phyloP scores from a whole-genome alignment of 2,113 vertebrate species.

The Glaucomys volans region DNA sequence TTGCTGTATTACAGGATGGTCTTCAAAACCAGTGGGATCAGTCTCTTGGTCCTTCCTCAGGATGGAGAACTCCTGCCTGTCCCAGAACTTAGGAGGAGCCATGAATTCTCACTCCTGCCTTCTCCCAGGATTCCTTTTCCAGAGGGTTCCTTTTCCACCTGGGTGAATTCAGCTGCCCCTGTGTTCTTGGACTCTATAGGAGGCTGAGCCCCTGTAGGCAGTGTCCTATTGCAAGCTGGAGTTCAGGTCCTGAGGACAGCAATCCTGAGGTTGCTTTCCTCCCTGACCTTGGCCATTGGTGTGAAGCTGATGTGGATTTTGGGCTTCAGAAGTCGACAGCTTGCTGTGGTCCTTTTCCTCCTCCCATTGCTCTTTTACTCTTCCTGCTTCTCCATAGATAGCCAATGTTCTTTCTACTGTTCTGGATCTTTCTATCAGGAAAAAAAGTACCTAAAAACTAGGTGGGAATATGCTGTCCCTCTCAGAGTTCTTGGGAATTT shows the following conservation, averaged over 20 bases:
- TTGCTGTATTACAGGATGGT: background rate
- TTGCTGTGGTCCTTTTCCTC: no score
- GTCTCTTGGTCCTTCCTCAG: background rate
- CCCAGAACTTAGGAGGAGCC: background rate
- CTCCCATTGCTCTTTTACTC: background rate
- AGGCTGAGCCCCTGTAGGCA: background rate
- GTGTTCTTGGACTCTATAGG: background rate
- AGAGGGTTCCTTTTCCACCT: background rate
- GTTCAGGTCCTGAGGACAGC: no score
- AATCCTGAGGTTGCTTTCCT: background rate
- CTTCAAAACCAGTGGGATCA: background rate
- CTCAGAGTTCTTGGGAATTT: background rate
- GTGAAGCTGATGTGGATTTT: fast-evolving
- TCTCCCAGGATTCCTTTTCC: background rate
- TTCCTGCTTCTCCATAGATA: fast-evolving
- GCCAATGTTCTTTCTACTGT: background rate
- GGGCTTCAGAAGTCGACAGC: background rate
- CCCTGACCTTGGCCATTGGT: background rate
- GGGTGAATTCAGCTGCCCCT: background rate
- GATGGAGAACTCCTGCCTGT: no score
- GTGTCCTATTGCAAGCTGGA: background rate
- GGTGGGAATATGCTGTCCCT: background rate
- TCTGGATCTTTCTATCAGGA: background rate
- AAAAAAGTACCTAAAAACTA: background rate
- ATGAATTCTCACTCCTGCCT: background rate